Base-by-base conservation (phyloP, 2,797 vertebrate genomes). In the Pipistrellus pygmaeus region DNA sequence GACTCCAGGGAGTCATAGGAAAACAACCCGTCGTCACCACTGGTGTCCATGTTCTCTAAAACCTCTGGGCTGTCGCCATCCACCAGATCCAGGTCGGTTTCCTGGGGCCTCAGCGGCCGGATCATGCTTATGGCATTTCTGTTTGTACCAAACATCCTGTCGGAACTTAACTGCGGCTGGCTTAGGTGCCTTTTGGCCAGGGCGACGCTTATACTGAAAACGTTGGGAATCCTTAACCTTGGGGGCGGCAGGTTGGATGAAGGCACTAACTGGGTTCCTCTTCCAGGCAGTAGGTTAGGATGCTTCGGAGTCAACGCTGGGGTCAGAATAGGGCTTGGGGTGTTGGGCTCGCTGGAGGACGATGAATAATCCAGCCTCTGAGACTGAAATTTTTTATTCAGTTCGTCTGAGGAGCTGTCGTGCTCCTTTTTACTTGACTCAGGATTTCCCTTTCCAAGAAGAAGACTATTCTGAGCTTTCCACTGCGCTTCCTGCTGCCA, bases 41-140 rank as follows among this genome's bases (percentile, higher is more conserved):
- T 96, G 0, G 96, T 98, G 95, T 99, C 99, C 99, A 99, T 99
- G 77, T 96, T 98, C 89, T 98, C 98, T 66, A 97, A 92, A 89
- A 97, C 95, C 35, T 94, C 97, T 14, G 44, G 20, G 30, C 96
- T 93, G 85, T 98, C 98, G 41, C 97, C 98, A 93, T 98, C 99
- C 78, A 99, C 98, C 55, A 98, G 97, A 94, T 99, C 99, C 8
- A 99, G 98, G 97, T 99, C 99, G 0, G 99, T 99, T 97, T 99
- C 99, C 97, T 99, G 99, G 0, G 98, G 99, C 71, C 97, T 98
- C 85, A 99, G 98, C 0, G 99, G 99, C 14, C 99, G 99, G 81
- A 99, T 98, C 99, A 99, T 99, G 98, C 99, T 99, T 94, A 99
- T 99, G 30, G 99, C 99, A 46, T 99, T 99, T 68, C 99, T 99